These are phyloP conservation scores for Okapia johnstoni DNA, from an alignment of 2,113 vertebrate species.

Conservation along the genomic window DNA sequence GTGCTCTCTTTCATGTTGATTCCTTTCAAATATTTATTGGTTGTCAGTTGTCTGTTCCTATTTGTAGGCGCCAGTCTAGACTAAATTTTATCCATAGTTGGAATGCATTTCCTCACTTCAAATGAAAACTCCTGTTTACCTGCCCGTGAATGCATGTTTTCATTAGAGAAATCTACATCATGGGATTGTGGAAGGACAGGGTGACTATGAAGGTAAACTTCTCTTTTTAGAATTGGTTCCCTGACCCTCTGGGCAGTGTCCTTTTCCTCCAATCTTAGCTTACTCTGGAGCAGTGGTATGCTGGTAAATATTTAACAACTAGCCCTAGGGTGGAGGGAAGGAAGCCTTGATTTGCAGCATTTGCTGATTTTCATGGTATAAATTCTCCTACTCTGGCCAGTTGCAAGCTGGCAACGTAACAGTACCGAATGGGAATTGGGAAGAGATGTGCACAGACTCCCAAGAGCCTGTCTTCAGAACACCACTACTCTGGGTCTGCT, in stretches of 20 bases:
- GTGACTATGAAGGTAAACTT: neutral
- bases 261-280: neutral
- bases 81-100: neutral
- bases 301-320: slow-evolving; percentile 51
- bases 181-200: neutral
- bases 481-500: neutral
- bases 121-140: neutral
- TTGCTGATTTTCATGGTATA: neutral
- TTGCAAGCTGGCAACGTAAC: neutral
- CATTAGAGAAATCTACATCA: neutral
- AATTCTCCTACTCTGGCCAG: neutral
- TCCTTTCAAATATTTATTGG: neutral
- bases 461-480: neutral
- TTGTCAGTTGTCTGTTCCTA: neutral
- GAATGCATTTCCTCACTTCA: slow-evolving; percentile 22
- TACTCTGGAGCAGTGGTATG: neutral
- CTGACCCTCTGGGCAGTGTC: neutral
- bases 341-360: neutral
- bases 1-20: neutral
- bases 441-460: neutral
- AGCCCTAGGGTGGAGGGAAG: neutral
- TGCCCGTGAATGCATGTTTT: neutral
- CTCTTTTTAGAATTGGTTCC: neutral
- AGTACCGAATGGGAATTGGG: neutral
- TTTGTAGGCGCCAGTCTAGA: neutral